Evolutionary conservation across 2,888 invertebrate genomes (phyloP).

Genomic region (Dichetophora obliterata): DNA sequence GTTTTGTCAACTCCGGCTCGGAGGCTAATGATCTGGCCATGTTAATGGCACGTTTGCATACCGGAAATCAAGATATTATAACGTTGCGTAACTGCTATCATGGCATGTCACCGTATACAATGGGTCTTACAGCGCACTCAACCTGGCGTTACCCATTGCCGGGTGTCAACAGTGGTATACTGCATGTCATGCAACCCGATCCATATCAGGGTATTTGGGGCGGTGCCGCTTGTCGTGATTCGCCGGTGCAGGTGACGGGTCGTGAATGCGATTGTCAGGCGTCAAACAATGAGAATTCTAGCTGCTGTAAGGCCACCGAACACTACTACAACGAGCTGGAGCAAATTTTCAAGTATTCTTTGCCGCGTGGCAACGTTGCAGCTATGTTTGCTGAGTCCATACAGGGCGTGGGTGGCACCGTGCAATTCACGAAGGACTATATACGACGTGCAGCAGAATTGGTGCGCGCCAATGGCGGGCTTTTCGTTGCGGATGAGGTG

Average conservation of each 20-base stretch:
- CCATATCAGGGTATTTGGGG: constrained; percentile 93
- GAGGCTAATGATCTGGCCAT: constrained; percentile 97
- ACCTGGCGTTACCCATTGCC: constrained; percentile 84
- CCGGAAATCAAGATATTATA: constrained; percentile 86
- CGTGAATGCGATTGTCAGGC: constrained; percentile 76
- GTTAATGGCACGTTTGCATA: constrained; percentile 87
- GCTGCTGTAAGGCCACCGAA: constrained; percentile 84
- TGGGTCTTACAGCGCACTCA: constrained; percentile 85
- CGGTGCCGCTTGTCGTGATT: constrained; percentile 88
- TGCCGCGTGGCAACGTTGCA: constrained; percentile 85
- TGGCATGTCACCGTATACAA: constrained; percentile 87
- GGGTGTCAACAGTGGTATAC: constrained; percentile 78
- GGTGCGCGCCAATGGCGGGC: constrained; percentile 85
- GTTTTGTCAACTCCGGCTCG: constrained; percentile 95
- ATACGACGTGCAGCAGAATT: constrained; percentile 84
- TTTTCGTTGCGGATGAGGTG: constrained; percentile 94
- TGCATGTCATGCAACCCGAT: constrained; percentile 93
- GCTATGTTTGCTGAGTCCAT: constrained; percentile 96
- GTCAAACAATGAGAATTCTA: constrained; percentile 54
- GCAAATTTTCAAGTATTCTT: constrained; percentile 80
- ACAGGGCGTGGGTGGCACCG: constrained; percentile 94
- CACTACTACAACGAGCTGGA: constrained; percentile 83
- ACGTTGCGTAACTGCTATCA: constrained; percentile 93
- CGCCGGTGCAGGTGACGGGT: constrained; percentile 80
- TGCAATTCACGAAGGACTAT: constrained; percentile 92